Evolutionary conservation across 2,888 invertebrate species (phyloP), one percentile per base, ranked within the genome.

Genomic region (Diarsia brunnea): DNA sequence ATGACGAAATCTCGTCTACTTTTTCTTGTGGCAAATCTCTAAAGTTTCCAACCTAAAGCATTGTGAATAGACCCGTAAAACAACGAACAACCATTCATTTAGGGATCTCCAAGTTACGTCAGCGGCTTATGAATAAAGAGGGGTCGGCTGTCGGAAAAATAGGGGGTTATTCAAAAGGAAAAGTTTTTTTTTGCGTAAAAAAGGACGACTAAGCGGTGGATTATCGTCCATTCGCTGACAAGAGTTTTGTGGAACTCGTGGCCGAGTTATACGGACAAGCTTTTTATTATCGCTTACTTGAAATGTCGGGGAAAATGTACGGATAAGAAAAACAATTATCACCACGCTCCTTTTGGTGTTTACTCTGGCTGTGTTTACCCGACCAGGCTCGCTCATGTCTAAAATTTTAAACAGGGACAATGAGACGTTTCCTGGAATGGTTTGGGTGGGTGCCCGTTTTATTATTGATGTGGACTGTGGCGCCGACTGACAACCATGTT

Each of bases 71-170:
- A 95, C 93, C 94, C 95, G 95, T 96, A 96, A 96, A 96, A 96
- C 95, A 96, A 95, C 94, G 95, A 96, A 96, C 95, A 95, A 92
- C 96, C 96, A 94, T 96, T 96, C 95, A 96, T 96, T 96, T 95
- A 94, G 93, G 95, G 93, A 92, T 94, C 94, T 95, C 94, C 92
- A 93, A 95, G 95, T 95, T 95, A 94, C 95, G 94, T 95, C 94
- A 94, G 93, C 89, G 93, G 94, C 95, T 95, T 95, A 95, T 96
- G 95, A 95, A 96, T 96, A 96, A 96, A 95, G 94, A 95, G 95
- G 94, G 90, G 92, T 92, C 92, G 93, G 91, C 90, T 90, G 89
- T 87, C 89, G 91, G 92, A 93, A 95, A 94, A 96, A 94, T 94
- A 93, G 92, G 92, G 92, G 93, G 93, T 94, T 94, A 94, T 95